A percentile compares a stretch with the other conserved stretches of the same genome.
phyloP scores from a whole-genome alignment of 92 coral and sea anemone genomes.

The Palythoa grandiflora region DNA sequence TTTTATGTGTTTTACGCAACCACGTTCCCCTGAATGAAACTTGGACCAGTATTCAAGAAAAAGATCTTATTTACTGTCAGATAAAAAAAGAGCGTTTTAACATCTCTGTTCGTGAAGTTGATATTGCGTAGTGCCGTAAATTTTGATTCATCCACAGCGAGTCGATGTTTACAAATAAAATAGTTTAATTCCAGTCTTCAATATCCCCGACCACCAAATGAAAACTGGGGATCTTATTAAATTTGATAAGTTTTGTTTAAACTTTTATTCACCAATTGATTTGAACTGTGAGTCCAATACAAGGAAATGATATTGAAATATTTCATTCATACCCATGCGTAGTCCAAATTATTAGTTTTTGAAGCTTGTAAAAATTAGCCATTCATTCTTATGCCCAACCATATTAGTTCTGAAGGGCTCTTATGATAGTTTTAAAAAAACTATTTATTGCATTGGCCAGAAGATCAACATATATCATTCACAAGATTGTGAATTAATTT shows the following conservation, averaged over 20 bases:
- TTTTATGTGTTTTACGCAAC: slow-evolving; percentile 64
- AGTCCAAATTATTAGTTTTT: no score
- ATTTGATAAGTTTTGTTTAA: neutral
- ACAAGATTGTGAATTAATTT: no score
- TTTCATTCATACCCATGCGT: neutral
- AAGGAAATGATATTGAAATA: neutral
- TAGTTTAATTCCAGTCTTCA: neutral
- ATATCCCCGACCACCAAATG: neutral
- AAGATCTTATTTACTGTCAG: neutral
- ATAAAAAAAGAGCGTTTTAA: neutral
- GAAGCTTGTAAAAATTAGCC: no score
- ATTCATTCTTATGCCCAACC: no score
- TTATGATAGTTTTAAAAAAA: no score
- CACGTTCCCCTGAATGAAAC: slow-evolving; percentile 52
- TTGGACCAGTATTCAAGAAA: neutral
- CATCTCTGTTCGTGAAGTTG: neutral
- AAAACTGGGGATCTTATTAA: neutral
- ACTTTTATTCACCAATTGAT: neutral
- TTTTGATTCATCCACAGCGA: neutral
- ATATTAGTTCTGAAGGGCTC: no score
- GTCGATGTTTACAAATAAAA: neutral
- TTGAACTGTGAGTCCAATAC: neutral
- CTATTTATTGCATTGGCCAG: no score
- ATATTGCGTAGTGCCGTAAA: neutral
- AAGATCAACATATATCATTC: no score